Conservation (phyloP, 2,888 invertebrate species). For the Teleiodes luculella region DNA sequence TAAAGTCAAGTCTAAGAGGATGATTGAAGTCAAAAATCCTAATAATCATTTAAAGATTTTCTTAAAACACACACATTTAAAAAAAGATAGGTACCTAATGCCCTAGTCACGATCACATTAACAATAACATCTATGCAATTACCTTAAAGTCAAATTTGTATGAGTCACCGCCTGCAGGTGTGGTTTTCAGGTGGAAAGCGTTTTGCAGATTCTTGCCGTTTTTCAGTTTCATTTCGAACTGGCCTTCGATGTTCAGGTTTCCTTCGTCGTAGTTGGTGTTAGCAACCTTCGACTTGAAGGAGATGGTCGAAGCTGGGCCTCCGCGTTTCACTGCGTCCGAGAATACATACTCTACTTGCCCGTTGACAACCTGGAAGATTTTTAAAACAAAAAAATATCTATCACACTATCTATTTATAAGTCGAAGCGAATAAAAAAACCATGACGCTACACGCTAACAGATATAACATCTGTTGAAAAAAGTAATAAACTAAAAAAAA, state of each 20-base stretch:
- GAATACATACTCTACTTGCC: conserved; percentile 44
- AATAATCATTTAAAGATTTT: too few relatives aligned
- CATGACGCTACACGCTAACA: too few relatives aligned
- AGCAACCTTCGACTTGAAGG: conserved; percentile 50
- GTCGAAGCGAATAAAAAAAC: not conserved
- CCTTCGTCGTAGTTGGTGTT: conserved; percentile 51
- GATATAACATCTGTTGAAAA: not conserved
- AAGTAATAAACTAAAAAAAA: too few relatives aligned
- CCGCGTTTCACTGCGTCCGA: conserved; percentile 61
- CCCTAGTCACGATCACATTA: too few relatives aligned
- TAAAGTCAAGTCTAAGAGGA: too few relatives aligned
- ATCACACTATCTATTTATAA: too few relatives aligned
- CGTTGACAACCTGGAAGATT: conserved; percentile 51
- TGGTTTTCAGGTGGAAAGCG: conserved; percentile 47
- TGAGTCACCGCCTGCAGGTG: conserved; percentile 47
- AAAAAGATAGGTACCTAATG: too few relatives aligned
- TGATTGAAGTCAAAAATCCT: too few relatives aligned
- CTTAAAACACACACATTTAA: too few relatives aligned
- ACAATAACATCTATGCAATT: too few relatives aligned
- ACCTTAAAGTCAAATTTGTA: conserved; percentile 59
- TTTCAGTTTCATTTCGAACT: conserved; percentile 51
- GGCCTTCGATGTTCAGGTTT: conserved; percentile 52
- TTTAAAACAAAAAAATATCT: too few relatives aligned
- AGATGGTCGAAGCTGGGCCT: conserved; percentile 50
- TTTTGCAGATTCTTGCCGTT: conserved; percentile 56